Conservation (phyloP, 2,113 vertebrate genomes). For the Salvelinus alpinus region DNA sequence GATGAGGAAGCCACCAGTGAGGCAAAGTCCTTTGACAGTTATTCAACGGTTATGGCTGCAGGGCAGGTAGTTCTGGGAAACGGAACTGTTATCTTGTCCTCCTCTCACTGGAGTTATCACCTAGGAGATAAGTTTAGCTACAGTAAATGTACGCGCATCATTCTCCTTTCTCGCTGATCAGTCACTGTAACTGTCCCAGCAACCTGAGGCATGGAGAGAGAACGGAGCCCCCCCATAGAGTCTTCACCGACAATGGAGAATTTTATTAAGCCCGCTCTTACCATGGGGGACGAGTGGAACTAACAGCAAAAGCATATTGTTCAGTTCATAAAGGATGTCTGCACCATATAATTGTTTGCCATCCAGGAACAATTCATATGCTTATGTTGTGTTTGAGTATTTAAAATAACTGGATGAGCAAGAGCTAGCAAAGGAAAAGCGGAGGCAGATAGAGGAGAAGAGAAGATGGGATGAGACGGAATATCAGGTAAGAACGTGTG, state of each 20-base stretch:
- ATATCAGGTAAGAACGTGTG: too few species aligned
- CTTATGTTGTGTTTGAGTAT: too few species aligned
- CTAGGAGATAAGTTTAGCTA: constrained; percentile 50
- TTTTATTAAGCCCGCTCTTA: constrained; percentile 49
- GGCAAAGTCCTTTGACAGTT: constrained; percentile 23
- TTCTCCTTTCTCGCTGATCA: constrained; percentile 30
- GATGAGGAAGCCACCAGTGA: constrained; percentile 56
- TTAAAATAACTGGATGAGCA: too few species aligned
- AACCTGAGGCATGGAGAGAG: constrained; percentile 45
- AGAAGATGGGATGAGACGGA: too few species aligned
- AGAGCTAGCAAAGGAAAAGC: too few species aligned
- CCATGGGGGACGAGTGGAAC: constrained; percentile 27
- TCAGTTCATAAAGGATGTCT: too few species aligned
- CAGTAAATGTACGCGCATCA: constrained; percentile 38
- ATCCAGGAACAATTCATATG: too few species aligned
- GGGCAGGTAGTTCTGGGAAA: constrained; percentile 37
- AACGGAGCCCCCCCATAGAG: constrained; percentile 36
- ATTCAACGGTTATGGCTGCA: constrained; percentile 33
- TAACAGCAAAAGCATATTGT: constrained; percentile 34
- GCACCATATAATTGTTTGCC: too few species aligned
- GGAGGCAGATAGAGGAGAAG: too few species aligned
- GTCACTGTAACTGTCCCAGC: constrained; percentile 24
- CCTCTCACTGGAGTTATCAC: constrained; percentile 41
- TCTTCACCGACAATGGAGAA: constrained; percentile 41
- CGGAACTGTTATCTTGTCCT: constrained; percentile 41